Evolutionary conservation across 2,797 vertebrate genomes (phyloP).

Genomic region (Notolepis coatsorum): DNA sequence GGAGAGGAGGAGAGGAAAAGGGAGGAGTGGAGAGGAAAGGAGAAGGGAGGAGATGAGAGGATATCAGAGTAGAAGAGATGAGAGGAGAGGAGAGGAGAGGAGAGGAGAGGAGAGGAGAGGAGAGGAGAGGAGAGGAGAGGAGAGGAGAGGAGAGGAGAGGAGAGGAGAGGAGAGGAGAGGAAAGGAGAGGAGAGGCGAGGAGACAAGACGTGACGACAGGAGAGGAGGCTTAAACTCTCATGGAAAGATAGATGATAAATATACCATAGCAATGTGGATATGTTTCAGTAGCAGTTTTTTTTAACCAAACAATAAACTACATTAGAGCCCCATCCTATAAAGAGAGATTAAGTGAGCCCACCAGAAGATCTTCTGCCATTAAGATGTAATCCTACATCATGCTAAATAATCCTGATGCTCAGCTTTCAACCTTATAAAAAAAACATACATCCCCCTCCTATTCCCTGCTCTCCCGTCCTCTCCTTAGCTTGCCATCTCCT

Average conservation of each 20-base stretch:
- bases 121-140: too few species aligned
- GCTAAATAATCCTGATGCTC: conserved; percentile 29
- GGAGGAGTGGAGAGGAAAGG: too few species aligned
- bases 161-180: background rate
- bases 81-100: too few species aligned
- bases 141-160: background rate
- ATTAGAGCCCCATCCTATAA: conserved; percentile 50
- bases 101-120: too few species aligned
- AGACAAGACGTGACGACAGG: too few species aligned
- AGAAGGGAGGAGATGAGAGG: too few species aligned
- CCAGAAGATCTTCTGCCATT: conserved; percentile 34
- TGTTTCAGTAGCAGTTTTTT: conserved; percentile 21
- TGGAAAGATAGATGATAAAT: conserved; percentile 23
- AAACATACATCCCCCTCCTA: conserved; percentile 6
- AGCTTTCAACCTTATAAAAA: conserved; percentile 23
- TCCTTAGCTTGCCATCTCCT: background rate
- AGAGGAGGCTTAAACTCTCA: background rate
- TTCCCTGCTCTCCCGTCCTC: background rate
- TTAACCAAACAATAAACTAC: conserved; percentile 48
- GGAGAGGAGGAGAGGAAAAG: too few species aligned
- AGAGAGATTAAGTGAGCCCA: conserved; percentile 57
- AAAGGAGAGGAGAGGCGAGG: background rate
- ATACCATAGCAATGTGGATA: conserved; percentile 37
- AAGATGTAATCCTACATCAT: conserved; percentile 27
- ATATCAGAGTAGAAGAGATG: too few species aligned